A percentile compares a stretch with the other conserved stretches of the same genome.
Conservation (phyloP, 2,888 invertebrate genomes). For the Drosophila maculinotata region DNA sequence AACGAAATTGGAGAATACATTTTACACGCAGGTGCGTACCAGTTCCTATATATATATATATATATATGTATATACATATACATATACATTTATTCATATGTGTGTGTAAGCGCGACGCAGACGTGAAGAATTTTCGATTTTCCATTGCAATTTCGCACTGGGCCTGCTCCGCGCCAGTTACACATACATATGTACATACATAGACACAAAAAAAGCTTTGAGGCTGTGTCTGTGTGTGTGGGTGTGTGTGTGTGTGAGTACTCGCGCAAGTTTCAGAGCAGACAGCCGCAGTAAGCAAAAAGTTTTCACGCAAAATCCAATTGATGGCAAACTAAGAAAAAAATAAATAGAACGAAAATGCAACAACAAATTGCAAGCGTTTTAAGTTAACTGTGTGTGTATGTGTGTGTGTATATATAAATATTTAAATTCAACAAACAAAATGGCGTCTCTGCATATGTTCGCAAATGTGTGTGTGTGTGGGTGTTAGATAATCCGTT, state of each 20-base stretch:
- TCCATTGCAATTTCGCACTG: conserved; percentile 90
- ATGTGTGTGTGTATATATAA: conserved; percentile 24
- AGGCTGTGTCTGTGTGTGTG: conserved; percentile 15
- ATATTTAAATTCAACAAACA: conserved; percentile 26
- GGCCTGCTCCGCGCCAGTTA: conserved; percentile 89
- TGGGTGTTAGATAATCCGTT: conserved; percentile 42
- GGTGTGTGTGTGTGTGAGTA: conserved; percentile 32
- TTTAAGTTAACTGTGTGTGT: conserved; percentile 25
- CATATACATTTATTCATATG: conserved; percentile 16
- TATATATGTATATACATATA: not conserved
- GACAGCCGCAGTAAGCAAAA: conserved; percentile 58
- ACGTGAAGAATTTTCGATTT: conserved; percentile 88
- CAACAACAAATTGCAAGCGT: conserved; percentile 37
- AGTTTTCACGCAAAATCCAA: conserved; percentile 62
- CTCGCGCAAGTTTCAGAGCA: conserved; percentile 53
- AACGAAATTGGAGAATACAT: conserved; percentile 60
- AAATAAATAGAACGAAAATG: conserved; percentile 22
- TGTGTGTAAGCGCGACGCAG: conserved; percentile 88
- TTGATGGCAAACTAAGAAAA: conserved; percentile 33
- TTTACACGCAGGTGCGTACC: conserved; percentile 95
- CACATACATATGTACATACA: conserved; percentile 19
- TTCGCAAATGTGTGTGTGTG: not conserved
- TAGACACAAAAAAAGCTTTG: conserved; percentile 6
- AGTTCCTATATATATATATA: conserved; percentile 5
- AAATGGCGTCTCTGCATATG: conserved; percentile 38